phyloP scores from a whole-genome alignment of 92 coral and sea anemone species.

The Phenganax marumi region DNA sequence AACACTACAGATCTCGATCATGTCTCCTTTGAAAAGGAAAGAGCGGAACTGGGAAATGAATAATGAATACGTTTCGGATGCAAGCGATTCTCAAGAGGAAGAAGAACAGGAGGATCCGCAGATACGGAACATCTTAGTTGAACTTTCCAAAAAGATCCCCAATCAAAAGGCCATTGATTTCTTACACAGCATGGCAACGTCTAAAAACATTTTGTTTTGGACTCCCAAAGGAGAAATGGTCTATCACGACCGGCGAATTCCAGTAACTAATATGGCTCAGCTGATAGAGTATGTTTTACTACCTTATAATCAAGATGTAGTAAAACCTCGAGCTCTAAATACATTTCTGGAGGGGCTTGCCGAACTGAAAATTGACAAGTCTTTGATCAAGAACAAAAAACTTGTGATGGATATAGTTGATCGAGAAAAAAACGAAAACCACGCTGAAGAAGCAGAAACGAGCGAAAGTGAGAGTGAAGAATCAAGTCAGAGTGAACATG shows the following conservation, averaged over 20 bases:
- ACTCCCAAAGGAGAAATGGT: slow-evolving; percentile 53
- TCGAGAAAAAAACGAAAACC: slow-evolving; percentile 22
- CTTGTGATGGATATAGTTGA: slow-evolving; percentile 34
- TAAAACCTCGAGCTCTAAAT: slow-evolving; percentile 47
- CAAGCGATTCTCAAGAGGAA: too few species aligned
- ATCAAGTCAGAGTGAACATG: neutral
- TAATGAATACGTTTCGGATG: too few species aligned
- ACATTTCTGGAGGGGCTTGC: slow-evolving; percentile 36
- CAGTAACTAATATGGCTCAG: slow-evolving; percentile 45
- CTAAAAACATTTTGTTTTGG: slow-evolving; percentile 53
- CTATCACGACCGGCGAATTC: slow-evolving; percentile 44
- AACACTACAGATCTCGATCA: too few species aligned
- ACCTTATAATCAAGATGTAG: slow-evolving; percentile 45
- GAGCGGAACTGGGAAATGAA: too few species aligned
- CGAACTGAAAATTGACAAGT: slow-evolving; percentile 29
- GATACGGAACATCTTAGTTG: slow-evolving; percentile 29
- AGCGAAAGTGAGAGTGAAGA: slow-evolving; percentile 12
- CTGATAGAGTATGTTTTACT: slow-evolving; percentile 53
- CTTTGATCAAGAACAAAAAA: slow-evolving; percentile 41
- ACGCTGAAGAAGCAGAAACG: slow-evolving; percentile 30
- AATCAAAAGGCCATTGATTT: slow-evolving; percentile 38
- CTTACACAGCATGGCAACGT: slow-evolving; percentile 53
- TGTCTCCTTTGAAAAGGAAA: too few species aligned
- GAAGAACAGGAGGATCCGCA: neutral
- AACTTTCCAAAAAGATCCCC: slow-evolving; percentile 40